phyloP scores from a whole-genome alignment of 2,797 vertebrate species.

The Lacerta viridis region DNA sequence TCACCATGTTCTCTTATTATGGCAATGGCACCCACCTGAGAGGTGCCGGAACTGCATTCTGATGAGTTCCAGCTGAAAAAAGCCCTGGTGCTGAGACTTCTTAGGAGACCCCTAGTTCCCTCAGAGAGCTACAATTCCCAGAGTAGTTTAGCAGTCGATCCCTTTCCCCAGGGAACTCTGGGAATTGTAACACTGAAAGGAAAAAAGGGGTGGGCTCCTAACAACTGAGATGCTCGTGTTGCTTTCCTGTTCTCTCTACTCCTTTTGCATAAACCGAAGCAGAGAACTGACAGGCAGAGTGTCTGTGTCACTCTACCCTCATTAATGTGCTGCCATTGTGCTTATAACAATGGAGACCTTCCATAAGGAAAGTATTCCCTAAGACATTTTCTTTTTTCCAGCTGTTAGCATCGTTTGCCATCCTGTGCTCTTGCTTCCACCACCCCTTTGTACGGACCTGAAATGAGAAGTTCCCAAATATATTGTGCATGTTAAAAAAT shows the following conservation, averaged over 20 bases:
- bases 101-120: no score
- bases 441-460: background rate
- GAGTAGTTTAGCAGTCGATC: no score
- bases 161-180: no score
- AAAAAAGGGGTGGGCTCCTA: no score
- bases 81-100: no score
- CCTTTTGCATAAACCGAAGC: background rate
- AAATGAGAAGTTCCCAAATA: background rate
- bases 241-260: background rate
- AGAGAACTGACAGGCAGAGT: background rate
- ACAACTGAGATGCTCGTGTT: background rate
- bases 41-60: no score
- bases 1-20: no score
- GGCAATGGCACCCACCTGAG: no score
- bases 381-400: background rate
- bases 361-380: background rate
- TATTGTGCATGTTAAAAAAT: conserved; percentile 20
- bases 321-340: background rate
- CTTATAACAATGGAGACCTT: no score
- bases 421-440: background rate
- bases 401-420: background rate
- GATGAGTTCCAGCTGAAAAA: no score
- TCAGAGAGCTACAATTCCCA: no score
- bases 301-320: background rate
- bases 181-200: no score